Base-by-base conservation (phyloP, 2,113 vertebrate genomes). In the Colius striatus region DNA sequence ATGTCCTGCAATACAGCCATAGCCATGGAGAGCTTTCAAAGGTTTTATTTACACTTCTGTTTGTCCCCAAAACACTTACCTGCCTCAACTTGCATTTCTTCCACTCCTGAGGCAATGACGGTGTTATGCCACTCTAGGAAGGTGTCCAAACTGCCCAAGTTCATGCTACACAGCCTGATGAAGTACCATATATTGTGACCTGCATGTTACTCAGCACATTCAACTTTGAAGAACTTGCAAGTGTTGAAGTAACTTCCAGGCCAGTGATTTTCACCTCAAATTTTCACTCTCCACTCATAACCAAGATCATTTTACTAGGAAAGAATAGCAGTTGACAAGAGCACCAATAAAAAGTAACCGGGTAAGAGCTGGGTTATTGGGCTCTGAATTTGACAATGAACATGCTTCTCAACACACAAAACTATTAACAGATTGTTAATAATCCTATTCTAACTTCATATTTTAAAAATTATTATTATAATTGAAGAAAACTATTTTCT, bases 151-250 rank as follows among this genome's bases (percentile, higher is more conserved):
- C 54, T 2, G 3, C 25, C 32, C 60, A 30, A 0, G 0, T 45
- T 75, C 60, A 30, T 0, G 0, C 53, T 75, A n/a, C n/a, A 38
- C 27, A 57, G 77, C 32, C 32, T 47, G 57, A 51, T 16, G 32
- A 87, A 63, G 25, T 4, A 7, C 43, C 27, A 16, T 1, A 0
- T 11, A 72, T 45, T 25, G 38, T 2, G 0, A 26, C 48, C 48
- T 32, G 34, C 36, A 34, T 47, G 17, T 54, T 58, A 16, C 48
- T 68, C 36, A 25, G 32, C 32, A 51, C 20, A 2, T 12, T 67
- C 5, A 1, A 48, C 25, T 25, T 58, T 29, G 17, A 45, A n/a
- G 65, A 51, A 41, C 12, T 17, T 16, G 0, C 19, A 55, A 26
- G 12, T 12, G 20, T 21, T 34, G 12, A 45, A 30, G 4, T 1